These are phyloP conservation scores for Gnathonemus longibarbis DNA, from an alignment of 2,113 vertebrate species.

Conservation along the genomic window DNA sequence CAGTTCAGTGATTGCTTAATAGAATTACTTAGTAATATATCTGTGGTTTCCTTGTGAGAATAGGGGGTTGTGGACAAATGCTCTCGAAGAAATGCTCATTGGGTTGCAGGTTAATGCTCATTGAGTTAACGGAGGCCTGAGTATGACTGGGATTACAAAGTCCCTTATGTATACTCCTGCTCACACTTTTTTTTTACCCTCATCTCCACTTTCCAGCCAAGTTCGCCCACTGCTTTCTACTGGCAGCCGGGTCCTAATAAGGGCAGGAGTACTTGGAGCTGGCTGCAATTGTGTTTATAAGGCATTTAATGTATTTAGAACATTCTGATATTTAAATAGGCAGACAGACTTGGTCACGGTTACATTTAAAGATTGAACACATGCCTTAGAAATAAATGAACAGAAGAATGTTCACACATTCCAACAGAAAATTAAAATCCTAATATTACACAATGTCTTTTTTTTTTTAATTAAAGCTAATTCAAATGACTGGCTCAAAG, in stretches of 20 bases:
- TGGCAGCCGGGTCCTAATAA: not conserved
- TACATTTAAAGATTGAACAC: not conserved
- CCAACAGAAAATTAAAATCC: not conserved
- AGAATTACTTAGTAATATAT: not conserved
- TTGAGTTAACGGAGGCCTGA: not conserved
- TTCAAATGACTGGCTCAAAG: not conserved
- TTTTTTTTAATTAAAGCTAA: not conserved
- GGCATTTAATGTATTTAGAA: not conserved
- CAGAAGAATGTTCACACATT: not conserved
- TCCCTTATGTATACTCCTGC: not conserved
- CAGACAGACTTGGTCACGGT: not conserved
- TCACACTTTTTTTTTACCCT: not conserved
- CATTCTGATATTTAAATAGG: not conserved
- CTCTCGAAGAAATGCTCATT: not conserved
- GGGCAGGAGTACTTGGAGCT: not conserved
- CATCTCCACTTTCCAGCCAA: not conserved
- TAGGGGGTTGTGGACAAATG: not conserved
- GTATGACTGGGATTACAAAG: not conserved
- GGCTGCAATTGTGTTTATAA: not conserved
- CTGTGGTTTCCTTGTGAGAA: not conserved
- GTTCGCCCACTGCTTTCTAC: not conserved
- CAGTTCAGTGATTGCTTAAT: not conserved
- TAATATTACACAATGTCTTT: not conserved
- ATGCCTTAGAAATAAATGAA: not conserved
- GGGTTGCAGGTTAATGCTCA: not conserved